A percentile compares a stretch with the other conserved stretches of the same genome.
phyloP scores from a whole-genome alignment of 2,797 vertebrate species.

The Cuniculus paca region DNA sequence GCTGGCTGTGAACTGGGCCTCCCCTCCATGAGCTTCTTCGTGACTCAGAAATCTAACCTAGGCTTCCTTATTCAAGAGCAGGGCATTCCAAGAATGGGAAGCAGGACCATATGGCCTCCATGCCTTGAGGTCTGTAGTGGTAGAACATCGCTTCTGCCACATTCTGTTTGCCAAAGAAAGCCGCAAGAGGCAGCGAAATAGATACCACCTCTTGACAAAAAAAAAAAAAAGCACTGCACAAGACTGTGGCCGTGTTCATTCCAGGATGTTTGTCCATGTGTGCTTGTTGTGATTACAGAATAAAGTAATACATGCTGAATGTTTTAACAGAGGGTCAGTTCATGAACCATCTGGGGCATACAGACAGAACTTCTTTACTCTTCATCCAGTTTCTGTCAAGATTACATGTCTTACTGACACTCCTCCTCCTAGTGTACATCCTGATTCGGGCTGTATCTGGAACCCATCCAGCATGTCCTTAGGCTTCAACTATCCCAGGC shows the following conservation, averaged over 20 bases:
- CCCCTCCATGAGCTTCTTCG: neutral
- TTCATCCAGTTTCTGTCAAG: constrained; percentile 23
- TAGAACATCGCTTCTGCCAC: neutral
- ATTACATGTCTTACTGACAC: neutral
- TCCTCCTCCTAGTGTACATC: neutral
- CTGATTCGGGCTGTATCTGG: neutral
- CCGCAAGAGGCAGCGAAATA: neutral
- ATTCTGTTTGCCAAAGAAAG: neutral
- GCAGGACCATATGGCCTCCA: neutral
- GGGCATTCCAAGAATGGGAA: neutral
- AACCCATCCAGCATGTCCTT: neutral
- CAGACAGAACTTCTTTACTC: neutral
- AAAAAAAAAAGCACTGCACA: no score
- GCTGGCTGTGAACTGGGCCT: neutral
- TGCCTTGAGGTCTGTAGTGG: neutral
- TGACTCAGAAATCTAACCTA: neutral
- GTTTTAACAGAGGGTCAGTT: neutral
- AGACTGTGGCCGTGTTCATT: neutral
- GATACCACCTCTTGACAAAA: neutral
- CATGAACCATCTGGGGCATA: neutral
- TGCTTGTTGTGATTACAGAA: neutral
- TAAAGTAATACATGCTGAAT: neutral
- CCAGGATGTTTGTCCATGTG: neutral
- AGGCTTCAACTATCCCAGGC: neutral
- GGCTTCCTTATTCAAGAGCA: neutral